These are phyloP conservation scores for Idaea aversata DNA, from an alignment of 2,888 invertebrate species.

Conservation along the genomic window DNA sequence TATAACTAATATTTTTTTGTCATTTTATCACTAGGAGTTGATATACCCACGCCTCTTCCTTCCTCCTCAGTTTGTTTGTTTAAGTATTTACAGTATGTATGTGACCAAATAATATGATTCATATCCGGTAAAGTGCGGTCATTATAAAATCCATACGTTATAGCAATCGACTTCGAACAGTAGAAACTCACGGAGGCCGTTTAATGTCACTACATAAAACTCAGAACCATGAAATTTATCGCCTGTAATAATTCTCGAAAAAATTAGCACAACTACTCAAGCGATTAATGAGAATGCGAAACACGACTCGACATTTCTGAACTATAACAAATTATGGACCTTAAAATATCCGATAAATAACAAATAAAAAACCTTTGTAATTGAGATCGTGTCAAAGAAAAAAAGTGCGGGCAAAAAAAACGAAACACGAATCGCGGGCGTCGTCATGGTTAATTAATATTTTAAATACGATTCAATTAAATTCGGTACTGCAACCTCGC, in stretches of 20 bases:
- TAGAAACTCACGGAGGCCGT: conserved; percentile 48
- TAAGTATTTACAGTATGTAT: neutral
- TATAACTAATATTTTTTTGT: neutral
- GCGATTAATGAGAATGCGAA: conserved; percentile 76
- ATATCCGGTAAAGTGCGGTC: conserved; percentile 27
- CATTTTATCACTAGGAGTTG: neutral
- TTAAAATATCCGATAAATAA: conserved; percentile 65
- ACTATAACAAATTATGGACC: conserved; percentile 67
- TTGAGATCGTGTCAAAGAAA: conserved; percentile 68
- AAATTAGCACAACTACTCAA: conserved; percentile 75
- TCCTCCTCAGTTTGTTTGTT: neutral
- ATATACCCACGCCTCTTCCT: neutral
- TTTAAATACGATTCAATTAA: conserved; percentile 70
- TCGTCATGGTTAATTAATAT: conserved; percentile 69
- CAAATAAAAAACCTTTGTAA: conserved; percentile 54
- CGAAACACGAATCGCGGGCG: conserved; percentile 43
- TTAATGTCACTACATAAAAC: conserved; percentile 63
- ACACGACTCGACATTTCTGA: conserved; percentile 62
- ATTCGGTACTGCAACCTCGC: conserved; percentile 51
- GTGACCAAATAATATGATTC: conserved; percentile 11
- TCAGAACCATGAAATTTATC: conserved; percentile 66
- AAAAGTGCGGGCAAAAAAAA: conserved; percentile 53
- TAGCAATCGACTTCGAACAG: conserved; percentile 51
- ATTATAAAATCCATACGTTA: conserved; percentile 55
- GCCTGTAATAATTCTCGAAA: conserved; percentile 66